Evolutionary conservation across 2,113 vertebrate species (phyloP).

Genomic region (Heteronetta atricapilla): DNA sequence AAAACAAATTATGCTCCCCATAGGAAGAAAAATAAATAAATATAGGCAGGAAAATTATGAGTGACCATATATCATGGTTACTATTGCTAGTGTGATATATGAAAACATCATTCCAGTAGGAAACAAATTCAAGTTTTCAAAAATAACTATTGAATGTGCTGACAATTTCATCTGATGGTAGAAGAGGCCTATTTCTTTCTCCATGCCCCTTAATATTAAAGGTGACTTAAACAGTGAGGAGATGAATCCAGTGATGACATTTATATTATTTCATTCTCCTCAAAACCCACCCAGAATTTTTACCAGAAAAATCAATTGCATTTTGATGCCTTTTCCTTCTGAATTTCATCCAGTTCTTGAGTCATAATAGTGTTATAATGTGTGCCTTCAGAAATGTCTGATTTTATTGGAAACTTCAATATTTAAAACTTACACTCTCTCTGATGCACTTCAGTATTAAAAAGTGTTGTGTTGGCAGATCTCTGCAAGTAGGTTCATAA

Average conservation of each 20-base stretch:
- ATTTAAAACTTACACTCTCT: background rate
- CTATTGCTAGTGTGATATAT: background rate
- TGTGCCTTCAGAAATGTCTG: background rate
- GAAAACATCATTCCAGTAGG: background rate
- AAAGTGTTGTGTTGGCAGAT: background rate
- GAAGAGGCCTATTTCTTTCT: background rate
- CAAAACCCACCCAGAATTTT: background rate
- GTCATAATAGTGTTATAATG: background rate
- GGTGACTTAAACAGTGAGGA: background rate
- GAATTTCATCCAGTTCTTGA: background rate
- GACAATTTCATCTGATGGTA: background rate
- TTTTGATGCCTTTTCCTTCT: background rate
- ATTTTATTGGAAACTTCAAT: background rate
- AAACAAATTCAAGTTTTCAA: background rate
- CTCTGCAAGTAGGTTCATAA: background rate
- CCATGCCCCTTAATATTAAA: background rate
- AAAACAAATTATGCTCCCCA: background rate
- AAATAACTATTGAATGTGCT: background rate
- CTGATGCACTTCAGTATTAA: background rate
- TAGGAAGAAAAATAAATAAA: background rate
- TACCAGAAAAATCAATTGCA: background rate
- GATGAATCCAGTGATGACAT: background rate
- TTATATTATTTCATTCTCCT: background rate
- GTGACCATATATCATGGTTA: background rate
- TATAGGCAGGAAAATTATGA: background rate